Conservation (phyloP, 2,888 invertebrate genomes). For the Deilephila elpenor region DNA sequence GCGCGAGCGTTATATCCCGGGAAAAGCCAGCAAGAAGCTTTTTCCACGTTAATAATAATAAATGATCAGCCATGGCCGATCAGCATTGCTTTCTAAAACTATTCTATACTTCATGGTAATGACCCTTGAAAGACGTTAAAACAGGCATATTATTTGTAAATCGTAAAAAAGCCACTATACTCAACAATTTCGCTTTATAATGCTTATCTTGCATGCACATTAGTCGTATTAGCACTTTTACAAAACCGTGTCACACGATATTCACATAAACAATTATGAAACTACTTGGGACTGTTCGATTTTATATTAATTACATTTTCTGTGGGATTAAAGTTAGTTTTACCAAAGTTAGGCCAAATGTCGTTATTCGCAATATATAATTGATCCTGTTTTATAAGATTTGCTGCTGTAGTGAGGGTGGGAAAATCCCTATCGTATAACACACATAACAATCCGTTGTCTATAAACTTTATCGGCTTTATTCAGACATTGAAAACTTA, state of each 20-base stretch:
- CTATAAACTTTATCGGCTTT: no score
- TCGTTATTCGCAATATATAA: no score
- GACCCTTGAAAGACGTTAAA: constrained; percentile 3
- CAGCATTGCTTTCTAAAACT: background rate
- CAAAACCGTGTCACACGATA: background rate
- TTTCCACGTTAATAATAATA: background rate
- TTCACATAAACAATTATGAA: background rate
- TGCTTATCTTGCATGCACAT: background rate
- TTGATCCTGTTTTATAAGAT: no score
- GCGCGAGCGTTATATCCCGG: background rate
- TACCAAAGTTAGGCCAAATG: no score
- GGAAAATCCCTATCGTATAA: no score
- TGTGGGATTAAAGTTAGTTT: no score
- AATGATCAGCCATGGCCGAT: no score
- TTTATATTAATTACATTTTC: no score
- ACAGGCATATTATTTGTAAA: background rate
- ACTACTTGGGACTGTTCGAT: no score
- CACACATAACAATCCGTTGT: no score
- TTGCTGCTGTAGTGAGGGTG: no score
- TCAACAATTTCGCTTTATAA: background rate
- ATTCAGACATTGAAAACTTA: no score
- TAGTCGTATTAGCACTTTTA: background rate
- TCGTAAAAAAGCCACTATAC: background rate
- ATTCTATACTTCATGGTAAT: background rate
- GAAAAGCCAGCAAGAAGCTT: background rate